Evolutionary conservation across 1,140 invertebrate genomes (phyloP), one percentile per base, ranked within the genome.

Genomic region (Charaxes varanes): DNA sequence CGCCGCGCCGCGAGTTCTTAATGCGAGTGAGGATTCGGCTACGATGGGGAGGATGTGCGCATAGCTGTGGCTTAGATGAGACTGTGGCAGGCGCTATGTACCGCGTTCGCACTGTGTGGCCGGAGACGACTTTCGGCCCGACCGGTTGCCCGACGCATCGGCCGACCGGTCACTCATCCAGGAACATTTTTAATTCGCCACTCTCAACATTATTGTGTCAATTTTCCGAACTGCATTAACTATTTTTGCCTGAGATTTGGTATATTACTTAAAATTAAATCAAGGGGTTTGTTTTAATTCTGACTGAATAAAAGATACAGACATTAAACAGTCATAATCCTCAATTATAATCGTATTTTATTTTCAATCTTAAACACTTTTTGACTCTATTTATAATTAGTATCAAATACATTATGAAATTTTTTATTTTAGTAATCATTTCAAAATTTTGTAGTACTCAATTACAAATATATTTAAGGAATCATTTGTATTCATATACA

Each of bases 21-120:
- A 54, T 57, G 57, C 54, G 68, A 64, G 62, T 66, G 62, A 58
- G 65, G 64, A 66, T 77, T 79, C 69, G 74, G 69, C 67, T 82
- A 79, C 76, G 61, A 66, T 68, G 61, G 78, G 78, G 73, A 79
- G 60, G 78, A 82, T 82, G 78, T 67, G 66, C 78, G 69, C 78
- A 82, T 82, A 82, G 74, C 78, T 70, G 69, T 69, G 69, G 78
- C 63, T 82, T 82, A 82, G 73, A 82, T 72, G 74, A 76, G 78
- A 82, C 78, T 82, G 78, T 82, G 71, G 69, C 65, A 31, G 28
- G 28, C 61, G 61, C 57, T 72, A 48, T 51, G 49, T 59, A 61
- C 65, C 58, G 72, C 63, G 62, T 59, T 62, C 66, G 62, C 61
- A 61, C 65, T 63, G 66, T 72, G 63, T 74, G 67, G 66, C 68